phyloP scores from a whole-genome alignment of 2,797 vertebrate genomes.

The Amniataba percoides region DNA sequence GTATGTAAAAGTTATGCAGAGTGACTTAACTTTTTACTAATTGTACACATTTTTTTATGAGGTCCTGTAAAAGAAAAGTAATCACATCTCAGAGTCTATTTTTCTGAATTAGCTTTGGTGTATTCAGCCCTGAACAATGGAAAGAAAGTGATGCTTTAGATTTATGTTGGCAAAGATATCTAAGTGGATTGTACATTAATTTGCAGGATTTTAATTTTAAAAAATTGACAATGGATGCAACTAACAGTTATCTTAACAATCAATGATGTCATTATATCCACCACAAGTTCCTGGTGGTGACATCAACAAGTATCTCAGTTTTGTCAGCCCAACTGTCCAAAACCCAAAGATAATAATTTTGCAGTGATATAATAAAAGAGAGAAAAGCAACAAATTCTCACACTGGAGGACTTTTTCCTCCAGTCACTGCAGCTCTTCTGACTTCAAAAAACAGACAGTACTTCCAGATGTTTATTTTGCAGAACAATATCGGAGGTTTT shows the following conservation, averaged over 20 bases:
- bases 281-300: neutral
- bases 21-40: neutral
- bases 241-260: neutral
- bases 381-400: neutral
- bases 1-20: neutral
- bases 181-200: neutral
- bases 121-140: neutral
- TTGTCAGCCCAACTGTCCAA: neutral
- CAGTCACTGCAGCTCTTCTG: neutral
- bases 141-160: neutral
- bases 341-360: neutral
- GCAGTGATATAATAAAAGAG: neutral
- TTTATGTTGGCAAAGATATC: neutral
- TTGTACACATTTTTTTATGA: neutral
- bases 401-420: neutral
- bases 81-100: neutral
- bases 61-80: neutral
- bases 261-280: neutral
- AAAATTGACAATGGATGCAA: no score
- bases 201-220: neutral
- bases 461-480: neutral
- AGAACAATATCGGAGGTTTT: slow-evolving; percentile 2
- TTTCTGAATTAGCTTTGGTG: neutral
- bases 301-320: neutral
- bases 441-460: neutral